Base-by-base conservation (phyloP, 2,888 invertebrate genomes). In the Archips crataeganus region DNA sequence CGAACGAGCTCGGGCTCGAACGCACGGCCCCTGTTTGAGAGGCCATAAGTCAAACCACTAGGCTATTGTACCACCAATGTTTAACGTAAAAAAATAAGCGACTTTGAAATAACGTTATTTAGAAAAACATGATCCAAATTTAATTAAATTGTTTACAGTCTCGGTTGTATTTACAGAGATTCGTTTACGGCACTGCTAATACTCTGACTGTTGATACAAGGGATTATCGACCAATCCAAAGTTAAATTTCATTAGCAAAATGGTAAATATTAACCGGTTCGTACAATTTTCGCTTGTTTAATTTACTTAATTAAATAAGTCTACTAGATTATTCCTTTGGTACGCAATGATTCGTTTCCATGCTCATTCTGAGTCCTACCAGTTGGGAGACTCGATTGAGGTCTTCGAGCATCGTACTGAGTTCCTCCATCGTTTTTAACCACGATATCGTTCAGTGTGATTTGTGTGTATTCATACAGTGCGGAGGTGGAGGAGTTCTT, bases 121-220 rank as follows among this genome's bases (percentile, higher is more conserved):
- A n/a, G 45, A 34, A 45, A 64, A 47, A n/a, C 49, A 34, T 23
- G 47, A 8, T 13, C 11, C 68, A 49, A 61, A 49, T 39, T 69
- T 69, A 61, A 69, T 69, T 61, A 61, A 61, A 61, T 39, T 69
- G 69, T 69, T 69, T 61, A 69, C 61, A 8, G 36, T 23, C 10
- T 39, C 61, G 9, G 47, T 23, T 32, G 0, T 39, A 51, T 69
- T 61, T 36, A 69, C 61, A 36, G 39, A 23, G 36, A 47, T 47
- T 39, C 49, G 49, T 69, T 69, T 61, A 23, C 61, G 23, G 10
- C 49, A 10, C 36, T 32, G 69, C 60, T 69, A 69, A 49, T 61
- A 61, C 36, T 36, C 67, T 45, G 42, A 2, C 9, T 69, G 61
- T 61, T 61, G 69, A 61, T 69, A 15, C 8, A 47, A 15, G 9